These are phyloP conservation scores for Odobenus rosmarus DNA, from an alignment of 2,113 vertebrate genomes.

Conservation along the genomic window DNA sequence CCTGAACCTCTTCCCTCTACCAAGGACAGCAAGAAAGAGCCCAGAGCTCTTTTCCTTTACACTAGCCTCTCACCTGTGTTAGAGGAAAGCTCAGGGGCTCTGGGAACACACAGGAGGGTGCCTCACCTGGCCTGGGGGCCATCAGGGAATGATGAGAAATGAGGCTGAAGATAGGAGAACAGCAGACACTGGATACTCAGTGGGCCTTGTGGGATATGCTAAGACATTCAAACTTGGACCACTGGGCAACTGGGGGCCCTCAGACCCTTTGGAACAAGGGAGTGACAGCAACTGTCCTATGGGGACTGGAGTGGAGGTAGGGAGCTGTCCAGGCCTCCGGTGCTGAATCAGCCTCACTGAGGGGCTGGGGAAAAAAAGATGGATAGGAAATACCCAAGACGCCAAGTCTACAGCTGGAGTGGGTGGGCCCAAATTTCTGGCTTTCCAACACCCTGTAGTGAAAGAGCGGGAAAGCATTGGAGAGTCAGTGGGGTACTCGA, in stretches of 20 bases:
- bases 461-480: not conserved
- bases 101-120: not conserved
- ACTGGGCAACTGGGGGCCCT: not conserved
- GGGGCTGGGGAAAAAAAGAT: not conserved
- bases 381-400: not conserved
- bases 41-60: not conserved
- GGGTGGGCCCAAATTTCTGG: not conserved
- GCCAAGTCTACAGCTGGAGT: not conserved
- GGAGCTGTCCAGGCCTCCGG: constrained; percentile 37
- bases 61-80: not conserved
- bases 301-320: fast-evolving
- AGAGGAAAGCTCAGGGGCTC: not conserved
- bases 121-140: not conserved
- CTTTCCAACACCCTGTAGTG: not conserved
- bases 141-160: not conserved
- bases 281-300: not conserved
- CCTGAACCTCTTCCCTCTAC: not conserved
- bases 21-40: not conserved
- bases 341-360: constrained; percentile 4
- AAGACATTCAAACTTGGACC: not conserved
- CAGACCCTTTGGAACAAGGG: not conserved
- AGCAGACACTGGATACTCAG: not conserved
- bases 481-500: not conserved
- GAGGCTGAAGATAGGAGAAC: not conserved
- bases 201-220: not conserved